Evolutionary conservation across 2,113 vertebrate genomes (phyloP).

Genomic region (Centropus bengalensis): DNA sequence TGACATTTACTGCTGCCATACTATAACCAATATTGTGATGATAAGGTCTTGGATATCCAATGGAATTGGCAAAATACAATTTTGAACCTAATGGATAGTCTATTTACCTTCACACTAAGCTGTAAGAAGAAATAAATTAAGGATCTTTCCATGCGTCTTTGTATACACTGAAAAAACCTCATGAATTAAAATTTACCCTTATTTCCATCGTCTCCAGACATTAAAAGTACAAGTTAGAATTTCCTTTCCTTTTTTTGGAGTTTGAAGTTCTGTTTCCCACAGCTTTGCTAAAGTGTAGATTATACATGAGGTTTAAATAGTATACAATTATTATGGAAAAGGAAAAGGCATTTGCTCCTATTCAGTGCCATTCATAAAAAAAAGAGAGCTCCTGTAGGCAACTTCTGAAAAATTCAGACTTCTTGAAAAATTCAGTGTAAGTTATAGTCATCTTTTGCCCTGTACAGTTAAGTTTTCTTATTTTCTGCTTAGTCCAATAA

Average conservation of each 20-base stretch:
- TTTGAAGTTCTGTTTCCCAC: slow-evolving; percentile 7
- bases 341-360: not conserved
- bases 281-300: not conserved
- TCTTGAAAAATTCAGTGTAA: not conserved
- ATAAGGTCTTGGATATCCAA: slow-evolving; percentile 76
- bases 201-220: slow-evolving; percentile 21
- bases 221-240: not conserved
- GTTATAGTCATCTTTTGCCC: not conserved
- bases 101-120: slow-evolving; percentile 76
- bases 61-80: slow-evolving; percentile 75
- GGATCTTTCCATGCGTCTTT: slow-evolving; percentile 33
- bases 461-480: not conserved
- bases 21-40: slow-evolving; percentile 74
- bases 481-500: not conserved
- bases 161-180: slow-evolving; percentile 25
- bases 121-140: slow-evolving; percentile 77
- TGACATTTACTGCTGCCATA: slow-evolving; percentile 79
- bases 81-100: slow-evolving; percentile 73
- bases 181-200: slow-evolving; percentile 59
- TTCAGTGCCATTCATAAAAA: not conserved
- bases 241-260: not conserved
- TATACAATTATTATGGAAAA: not conserved
- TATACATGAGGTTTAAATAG: not conserved
- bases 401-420: not conserved
- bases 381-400: not conserved